Evolutionary conservation across 2,888 invertebrate genomes (phyloP), one percentile per base, ranked within the genome.

Genomic region (Petrolisthes manimaculis): DNA sequence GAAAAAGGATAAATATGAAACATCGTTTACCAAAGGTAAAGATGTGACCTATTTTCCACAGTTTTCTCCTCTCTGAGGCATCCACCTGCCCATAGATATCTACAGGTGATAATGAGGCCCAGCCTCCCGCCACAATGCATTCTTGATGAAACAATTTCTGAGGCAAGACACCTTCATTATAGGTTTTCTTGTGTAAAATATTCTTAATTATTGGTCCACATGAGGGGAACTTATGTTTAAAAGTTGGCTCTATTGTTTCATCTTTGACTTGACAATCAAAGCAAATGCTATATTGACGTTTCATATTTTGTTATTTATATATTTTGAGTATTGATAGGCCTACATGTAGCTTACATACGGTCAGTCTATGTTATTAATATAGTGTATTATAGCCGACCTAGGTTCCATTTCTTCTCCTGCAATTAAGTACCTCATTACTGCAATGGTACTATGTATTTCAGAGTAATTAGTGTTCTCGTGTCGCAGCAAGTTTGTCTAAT

Each of bases 61-160:
- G 8, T 14, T 14, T 6, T 61, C 8, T 61, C 9, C 54, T 74
- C 74, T 74, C 84, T 77, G 14, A 56, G 18, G 51, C 82, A 24
- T 53, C 51, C 6, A 12, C 81, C 24, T 24, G 8, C 55, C 75
- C 24, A 21, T 55, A 84, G 84, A 75, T 77, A 79, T 54, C 54
- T 79, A 54, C 84, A 54, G 55, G 37, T 84, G 84, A 83, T 84
- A 84, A 84, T 77, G 84, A 75, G 61, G 55, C 74, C 55, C 51
- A 37, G 51, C 37, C 67, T 54, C 82, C 84, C 55, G 37, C 75
- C 84, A 84, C 84, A 84, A 84, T 84, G 75, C 75, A 18, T 77
- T 37, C 84, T 84, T 75, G 61, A 77, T 84, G 56, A 84, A 55
- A 84, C 84, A 84, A 84, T 84, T 84, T 75, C 54, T 84, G 84